Percentiles rank a stretch among this genome's conserved stretches.
phyloP scores from a whole-genome alignment of 2,113 vertebrate species.

The Urocolius indicus region DNA sequence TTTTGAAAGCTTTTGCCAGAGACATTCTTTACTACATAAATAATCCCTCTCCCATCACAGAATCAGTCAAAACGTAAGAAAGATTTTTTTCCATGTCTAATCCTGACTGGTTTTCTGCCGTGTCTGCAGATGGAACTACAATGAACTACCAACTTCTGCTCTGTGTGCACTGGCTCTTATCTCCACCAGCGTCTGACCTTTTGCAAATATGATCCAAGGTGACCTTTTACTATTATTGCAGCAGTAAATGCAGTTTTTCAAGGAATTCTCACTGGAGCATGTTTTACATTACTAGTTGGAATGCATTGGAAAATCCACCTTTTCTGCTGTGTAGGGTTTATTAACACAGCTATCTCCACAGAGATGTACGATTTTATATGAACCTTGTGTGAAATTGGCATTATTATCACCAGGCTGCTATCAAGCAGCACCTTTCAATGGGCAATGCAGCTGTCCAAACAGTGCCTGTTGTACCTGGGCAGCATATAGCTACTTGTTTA shows the following conservation, averaged over 20 bases:
- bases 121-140: neutral
- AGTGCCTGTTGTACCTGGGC: constrained; percentile 75
- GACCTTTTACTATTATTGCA: constrained; percentile 68
- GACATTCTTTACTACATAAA: neutral
- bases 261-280: constrained; percentile 48
- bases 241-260: constrained; percentile 42
- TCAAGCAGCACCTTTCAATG: constrained; percentile 67
- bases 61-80: neutral
- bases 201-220: constrained; percentile 56
- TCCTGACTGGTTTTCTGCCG: neutral
- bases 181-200: constrained; percentile 57
- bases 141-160: neutral
- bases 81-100: neutral
- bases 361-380: neutral
- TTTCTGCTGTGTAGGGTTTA: neutral
- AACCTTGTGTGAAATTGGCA: neutral
- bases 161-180: constrained; percentile 27
- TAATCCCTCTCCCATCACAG: neutral
- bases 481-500: constrained; percentile 68
- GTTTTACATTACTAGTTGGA: constrained; percentile 8
- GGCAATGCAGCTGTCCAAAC: constrained; percentile 84
- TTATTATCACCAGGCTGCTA: constrained; percentile 14
- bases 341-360: neutral
- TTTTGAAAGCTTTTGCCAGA: neutral
- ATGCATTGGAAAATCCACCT: constrained; percentile 18